These are phyloP conservation scores for Silurus lanzhouensis DNA, from an alignment of 2,797 vertebrate species.

Conservation along the genomic window DNA sequence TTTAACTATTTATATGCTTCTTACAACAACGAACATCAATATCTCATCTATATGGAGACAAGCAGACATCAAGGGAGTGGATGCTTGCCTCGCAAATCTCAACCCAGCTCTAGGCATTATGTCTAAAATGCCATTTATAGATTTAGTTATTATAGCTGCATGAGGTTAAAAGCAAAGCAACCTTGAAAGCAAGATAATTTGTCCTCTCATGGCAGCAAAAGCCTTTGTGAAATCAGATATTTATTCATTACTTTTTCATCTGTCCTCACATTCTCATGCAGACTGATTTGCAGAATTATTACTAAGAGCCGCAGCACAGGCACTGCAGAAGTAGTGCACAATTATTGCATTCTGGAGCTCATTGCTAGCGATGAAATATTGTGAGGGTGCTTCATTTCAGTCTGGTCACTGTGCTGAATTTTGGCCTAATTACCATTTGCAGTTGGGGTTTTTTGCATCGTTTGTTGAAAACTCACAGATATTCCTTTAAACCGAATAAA, in stretches of 20 bases:
- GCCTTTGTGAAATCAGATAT: slow-evolving; percentile 52
- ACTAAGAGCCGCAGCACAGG: slow-evolving; percentile 16
- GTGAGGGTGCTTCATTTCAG: slow-evolving; percentile 2
- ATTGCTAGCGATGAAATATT: slow-evolving; percentile 35
- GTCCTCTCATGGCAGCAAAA: slow-evolving; percentile 37
- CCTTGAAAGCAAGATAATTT: slow-evolving; percentile 50
- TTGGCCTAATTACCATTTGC: neutral
- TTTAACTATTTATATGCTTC: slow-evolving; percentile 49
- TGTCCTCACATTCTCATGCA: slow-evolving; percentile 43
- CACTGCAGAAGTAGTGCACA: slow-evolving; percentile 2
- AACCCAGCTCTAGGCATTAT: slow-evolving; percentile 42
- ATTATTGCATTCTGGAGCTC: slow-evolving; percentile 45
- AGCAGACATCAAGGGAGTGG: slow-evolving; percentile 34
- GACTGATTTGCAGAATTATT: slow-evolving; percentile 42
- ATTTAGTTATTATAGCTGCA: slow-evolving; percentile 44
- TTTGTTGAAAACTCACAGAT: neutral
- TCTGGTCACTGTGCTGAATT: slow-evolving; percentile 24
- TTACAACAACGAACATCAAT: slow-evolving; percentile 40
- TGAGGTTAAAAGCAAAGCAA: slow-evolving; percentile 47
- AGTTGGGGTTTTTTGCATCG: neutral
- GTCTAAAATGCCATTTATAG: slow-evolving; percentile 42
- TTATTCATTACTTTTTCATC: slow-evolving; percentile 53
- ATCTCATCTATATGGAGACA: slow-evolving; percentile 43
- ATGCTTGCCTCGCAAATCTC: slow-evolving; percentile 41
- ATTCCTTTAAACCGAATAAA: no score